These are phyloP conservation scores for Ifrita kowaldi DNA, from an alignment of 2,113 vertebrate species.

Conservation along the genomic window DNA sequence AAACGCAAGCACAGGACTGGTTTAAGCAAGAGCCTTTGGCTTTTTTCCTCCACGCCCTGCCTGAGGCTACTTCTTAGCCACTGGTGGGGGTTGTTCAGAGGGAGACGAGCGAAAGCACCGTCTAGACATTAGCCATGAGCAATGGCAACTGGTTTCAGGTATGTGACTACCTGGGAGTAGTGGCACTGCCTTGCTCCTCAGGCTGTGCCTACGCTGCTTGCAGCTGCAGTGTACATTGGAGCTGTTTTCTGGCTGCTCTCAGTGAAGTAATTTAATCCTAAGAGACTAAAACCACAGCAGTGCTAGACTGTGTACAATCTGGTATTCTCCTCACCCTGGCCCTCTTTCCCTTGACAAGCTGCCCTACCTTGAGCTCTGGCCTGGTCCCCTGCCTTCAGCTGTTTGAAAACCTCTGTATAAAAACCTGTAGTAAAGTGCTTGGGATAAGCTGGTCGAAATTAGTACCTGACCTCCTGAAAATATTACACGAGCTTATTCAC, in stretches of 20 bases:
- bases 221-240: neutral
- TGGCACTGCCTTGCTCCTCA: neutral
- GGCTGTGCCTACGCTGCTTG: neutral
- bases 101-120: neutral
- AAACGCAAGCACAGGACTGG: neutral
- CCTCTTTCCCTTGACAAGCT: neutral
- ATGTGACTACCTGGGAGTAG: neutral
- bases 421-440: neutral
- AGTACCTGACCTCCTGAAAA: neutral
- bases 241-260: neutral
- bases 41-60: neutral
- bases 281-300: neutral
- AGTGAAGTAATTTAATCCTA: neutral
- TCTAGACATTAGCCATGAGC: neutral
- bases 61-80: neutral
- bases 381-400: neutral
- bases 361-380: neutral
- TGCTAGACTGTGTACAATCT: neutral
- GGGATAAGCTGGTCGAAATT: neutral
- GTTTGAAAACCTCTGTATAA: neutral
- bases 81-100: neutral
- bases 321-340: neutral
- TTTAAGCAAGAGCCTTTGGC: neutral
- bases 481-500: neutral
- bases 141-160: neutral